These are phyloP conservation scores for Bimastos eiseni DNA, from an alignment of 2,888 invertebrate genomes.

Conservation along the genomic window DNA sequence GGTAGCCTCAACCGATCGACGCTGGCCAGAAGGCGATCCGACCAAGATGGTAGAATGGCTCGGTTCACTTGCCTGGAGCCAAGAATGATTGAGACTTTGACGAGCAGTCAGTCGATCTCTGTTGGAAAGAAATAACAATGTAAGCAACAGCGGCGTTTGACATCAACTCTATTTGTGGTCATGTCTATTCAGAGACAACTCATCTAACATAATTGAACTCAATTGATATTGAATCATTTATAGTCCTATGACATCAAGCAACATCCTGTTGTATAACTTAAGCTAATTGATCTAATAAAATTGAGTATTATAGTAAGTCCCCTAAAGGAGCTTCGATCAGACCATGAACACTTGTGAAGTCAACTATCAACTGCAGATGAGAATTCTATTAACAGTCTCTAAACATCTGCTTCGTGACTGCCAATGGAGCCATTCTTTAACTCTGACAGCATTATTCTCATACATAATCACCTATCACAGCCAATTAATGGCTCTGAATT, in stretches of 20 bases:
- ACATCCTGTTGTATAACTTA: no score
- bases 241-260: background rate
- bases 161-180: background rate
- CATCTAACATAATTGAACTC: background rate
- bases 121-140: conserved; percentile 56
- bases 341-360: no score
- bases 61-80: conserved; percentile 67
- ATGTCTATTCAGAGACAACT: background rate
- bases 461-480: no score
- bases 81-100: conserved; percentile 86
- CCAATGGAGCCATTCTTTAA: no score
- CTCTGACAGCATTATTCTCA: no score
- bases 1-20: conserved; percentile 38
- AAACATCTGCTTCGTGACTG: no score
- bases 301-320: no score
- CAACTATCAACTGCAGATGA: no score
- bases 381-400: no score
- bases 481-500: no score
- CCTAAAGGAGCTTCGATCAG: no score
- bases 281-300: no score
- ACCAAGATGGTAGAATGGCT: background rate
- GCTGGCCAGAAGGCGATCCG: conserved; percentile 40
- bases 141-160: background rate
- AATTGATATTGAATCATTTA: background rate
- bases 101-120: conserved; percentile 86